Percentiles rank a stretch among this genome's conserved stretches.
These are phyloP conservation scores for Volucella zonaria DNA, from an alignment of 2,888 invertebrate species.

Conservation along the genomic window DNA sequence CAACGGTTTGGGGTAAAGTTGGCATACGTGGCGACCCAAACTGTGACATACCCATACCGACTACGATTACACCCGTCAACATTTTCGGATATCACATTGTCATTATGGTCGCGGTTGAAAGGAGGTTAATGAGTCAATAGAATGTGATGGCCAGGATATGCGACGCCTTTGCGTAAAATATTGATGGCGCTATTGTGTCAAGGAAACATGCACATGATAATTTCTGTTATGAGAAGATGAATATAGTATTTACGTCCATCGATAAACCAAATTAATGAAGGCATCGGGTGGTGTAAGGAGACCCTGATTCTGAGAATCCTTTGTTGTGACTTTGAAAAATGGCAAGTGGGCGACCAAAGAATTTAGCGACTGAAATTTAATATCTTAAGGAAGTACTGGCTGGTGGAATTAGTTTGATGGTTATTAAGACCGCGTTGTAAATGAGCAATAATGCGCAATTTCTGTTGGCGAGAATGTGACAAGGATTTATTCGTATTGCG, in stretches of 20 bases:
- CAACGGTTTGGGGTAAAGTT: not conserved
- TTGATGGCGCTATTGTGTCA: conserved; percentile 8
- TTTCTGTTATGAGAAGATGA: conserved; percentile 4
- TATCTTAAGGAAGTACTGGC: no score
- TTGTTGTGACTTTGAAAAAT: no score
- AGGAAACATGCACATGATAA: no score
- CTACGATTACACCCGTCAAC: not conserved
- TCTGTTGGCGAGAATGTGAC: no score
- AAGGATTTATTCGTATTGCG: no score
- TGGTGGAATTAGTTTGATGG: no score
- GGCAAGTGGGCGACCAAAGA: no score
- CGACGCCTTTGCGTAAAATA: conserved; percentile 21
- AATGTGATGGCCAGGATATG: not conserved
- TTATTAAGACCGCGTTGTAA: no score
- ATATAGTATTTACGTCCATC: not conserved
- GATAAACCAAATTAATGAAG: not conserved
- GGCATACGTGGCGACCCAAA: not conserved
- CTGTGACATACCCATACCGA: not conserved
- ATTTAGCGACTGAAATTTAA: no score
- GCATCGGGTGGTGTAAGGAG: not conserved
- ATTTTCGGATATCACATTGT: conserved; percentile 4
- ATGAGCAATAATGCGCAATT: no score
- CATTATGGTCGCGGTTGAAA: conserved; percentile 26
- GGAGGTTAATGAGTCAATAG: conserved; percentile 1
- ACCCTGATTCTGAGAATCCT: no score